phyloP scores from a whole-genome alignment of 2,113 vertebrate genomes.

The Catagonus wagneri region DNA sequence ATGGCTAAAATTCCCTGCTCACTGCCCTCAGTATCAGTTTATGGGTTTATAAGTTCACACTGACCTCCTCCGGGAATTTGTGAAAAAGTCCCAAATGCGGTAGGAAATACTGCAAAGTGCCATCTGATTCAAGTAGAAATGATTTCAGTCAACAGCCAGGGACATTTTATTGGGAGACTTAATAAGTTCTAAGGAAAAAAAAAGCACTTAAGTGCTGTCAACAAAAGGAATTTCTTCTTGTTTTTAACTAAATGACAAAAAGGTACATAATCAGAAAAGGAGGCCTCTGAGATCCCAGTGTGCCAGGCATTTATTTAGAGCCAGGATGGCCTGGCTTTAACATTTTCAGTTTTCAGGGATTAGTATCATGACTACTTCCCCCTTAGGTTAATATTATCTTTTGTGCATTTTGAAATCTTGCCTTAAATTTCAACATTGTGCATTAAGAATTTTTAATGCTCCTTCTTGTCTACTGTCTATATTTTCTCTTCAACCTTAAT shows the following conservation, averaged over 20 bases:
- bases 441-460: not conserved
- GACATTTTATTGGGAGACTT: not conserved
- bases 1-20: not conserved
- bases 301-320: not conserved
- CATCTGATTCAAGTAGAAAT: not conserved
- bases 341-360: not conserved
- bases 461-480: not conserved
- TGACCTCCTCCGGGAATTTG: not conserved
- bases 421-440: not conserved
- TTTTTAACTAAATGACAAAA: constrained; percentile 52
- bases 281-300: not conserved
- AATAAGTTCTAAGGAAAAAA: constrained; percentile 53
- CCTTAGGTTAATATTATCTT: not conserved
- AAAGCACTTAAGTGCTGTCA: not conserved
- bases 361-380: not conserved
- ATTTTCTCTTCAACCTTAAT: not conserved
- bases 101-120: not conserved
- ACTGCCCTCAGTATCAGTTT: not conserved
- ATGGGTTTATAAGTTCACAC: constrained; percentile 4
- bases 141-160: not conserved
- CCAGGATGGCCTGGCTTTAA: not conserved
- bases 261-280: not conserved
- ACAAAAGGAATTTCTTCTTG: constrained; percentile 17
- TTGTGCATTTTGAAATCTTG: not conserved
- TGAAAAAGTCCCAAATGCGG: not conserved